Evolutionary conservation across 2,797 vertebrate species (phyloP), one percentile per base, ranked within the genome.

Genomic region (Balearica regulorum): DNA sequence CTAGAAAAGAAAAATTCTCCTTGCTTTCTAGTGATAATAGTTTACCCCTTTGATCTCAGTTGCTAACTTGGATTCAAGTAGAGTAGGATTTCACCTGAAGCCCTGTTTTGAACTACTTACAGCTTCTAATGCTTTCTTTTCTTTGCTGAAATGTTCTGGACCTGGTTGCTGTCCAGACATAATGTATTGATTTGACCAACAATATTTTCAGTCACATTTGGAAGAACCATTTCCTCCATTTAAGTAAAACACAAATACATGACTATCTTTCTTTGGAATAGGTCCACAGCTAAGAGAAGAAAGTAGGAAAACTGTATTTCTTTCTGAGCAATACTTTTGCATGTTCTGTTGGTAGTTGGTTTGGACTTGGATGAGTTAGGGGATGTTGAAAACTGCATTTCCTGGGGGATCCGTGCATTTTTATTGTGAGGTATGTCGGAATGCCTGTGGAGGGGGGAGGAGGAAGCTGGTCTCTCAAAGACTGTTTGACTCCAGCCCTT

Each of bases 211-310:
- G 25, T 77, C 65, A 78, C 82, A 51, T 80, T 87, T 96, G 94
- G 87, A 94, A 94, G 89, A 96, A 75, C 11, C 5, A 81, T 87
- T 96, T 93, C 91, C 68, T 93, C 44, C 19, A 25, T 62, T 89
- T 62, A 49, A 54, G 58, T 71, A 49, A 91, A 65, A 87, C 71
- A 72, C 26, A 20, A 82, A 48, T 37, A 77, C 25, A 41, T 64
- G 0, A 17, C 37, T 77, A 13, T 94, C 66, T 68, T 94, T 65
- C 39, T 77, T 85, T 89, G 84, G 90, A 94, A 83, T 10, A n/a
- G n/a, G 17, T 68, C 61, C 87, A 83, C 21, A 61, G 33, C 68
- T 89, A 75, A 83, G 46, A 84, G 49, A 80, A 87, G 43, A 85
- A 85, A 53, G 64, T 28, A 89, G 71, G 17, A 80, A 92, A 93